Conservation (phyloP, 1,140 invertebrate species). For the Tigriopus japonicus region DNA sequence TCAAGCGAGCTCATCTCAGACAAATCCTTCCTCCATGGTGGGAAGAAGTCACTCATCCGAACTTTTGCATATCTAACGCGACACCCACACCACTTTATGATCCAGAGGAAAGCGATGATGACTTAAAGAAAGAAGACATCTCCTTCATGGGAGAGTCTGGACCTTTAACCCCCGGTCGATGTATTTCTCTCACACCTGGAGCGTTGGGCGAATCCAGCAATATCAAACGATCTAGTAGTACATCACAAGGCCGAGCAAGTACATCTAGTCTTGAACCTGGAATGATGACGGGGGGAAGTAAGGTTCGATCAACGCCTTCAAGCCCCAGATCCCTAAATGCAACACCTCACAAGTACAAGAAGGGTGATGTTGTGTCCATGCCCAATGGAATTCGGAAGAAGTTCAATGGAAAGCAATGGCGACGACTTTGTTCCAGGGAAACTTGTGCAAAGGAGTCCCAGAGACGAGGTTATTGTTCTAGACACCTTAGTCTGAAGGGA, state of each 20-base stretch:
- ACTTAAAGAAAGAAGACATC: conserved; percentile 64
- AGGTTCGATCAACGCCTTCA: conserved; percentile 62
- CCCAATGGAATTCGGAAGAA: conserved; percentile 93
- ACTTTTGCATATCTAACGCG: conserved; percentile 16
- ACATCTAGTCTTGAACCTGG: conserved; percentile 57
- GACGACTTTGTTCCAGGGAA: conserved; percentile 79
- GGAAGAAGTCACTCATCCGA: conserved; percentile 54
- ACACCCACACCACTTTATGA: conserved; percentile 30
- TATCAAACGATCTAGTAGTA: conserved; percentile 43
- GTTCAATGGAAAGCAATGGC: conserved; percentile 98
- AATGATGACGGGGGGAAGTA: conserved; percentile 38
- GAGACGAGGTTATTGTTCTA: conserved; percentile 79
- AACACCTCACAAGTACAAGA: conserved; percentile 90
- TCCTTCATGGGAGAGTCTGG: conserved; percentile 35
- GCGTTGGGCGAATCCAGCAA: conserved; percentile 18
- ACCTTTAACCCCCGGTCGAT: conserved; percentile 18
- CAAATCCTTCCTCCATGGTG: conserved; percentile 80
- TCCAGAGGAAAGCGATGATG: conserved; percentile 69
- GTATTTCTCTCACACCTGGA: conserved; percentile 23
- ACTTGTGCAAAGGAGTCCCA: conserved; percentile 97
- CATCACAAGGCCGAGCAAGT: conserved; percentile 69
- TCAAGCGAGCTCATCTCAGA: conserved; percentile 69
- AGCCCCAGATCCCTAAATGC: conserved; percentile 50
- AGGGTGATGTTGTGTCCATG: conserved; percentile 90
- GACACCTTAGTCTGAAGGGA: conserved; percentile 76